phyloP scores from a whole-genome alignment of 2,113 vertebrate species.

The Mormoops blainvillei region DNA sequence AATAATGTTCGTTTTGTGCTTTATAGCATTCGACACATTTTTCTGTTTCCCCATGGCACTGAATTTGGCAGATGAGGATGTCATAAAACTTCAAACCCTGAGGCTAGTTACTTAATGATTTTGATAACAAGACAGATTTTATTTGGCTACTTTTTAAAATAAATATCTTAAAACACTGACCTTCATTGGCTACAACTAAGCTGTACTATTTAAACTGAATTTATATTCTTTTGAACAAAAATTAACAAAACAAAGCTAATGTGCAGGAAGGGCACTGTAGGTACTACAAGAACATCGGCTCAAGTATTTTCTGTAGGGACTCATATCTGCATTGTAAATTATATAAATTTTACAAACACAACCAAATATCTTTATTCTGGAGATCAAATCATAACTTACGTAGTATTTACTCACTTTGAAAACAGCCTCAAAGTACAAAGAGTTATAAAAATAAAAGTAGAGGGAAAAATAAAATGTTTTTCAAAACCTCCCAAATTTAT shows the following conservation, averaged over 20 bases:
- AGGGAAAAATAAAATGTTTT: neutral
- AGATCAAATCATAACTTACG: neutral
- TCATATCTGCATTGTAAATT: neutral
- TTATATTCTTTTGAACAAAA: neutral
- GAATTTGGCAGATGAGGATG: conserved; percentile 28
- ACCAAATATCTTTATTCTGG: neutral
- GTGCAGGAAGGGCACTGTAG: neutral
- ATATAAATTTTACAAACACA: neutral
- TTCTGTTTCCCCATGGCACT: neutral
- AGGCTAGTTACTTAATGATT: neutral
- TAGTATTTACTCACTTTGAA: neutral
- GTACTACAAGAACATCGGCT: neutral
- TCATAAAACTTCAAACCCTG: neutral
- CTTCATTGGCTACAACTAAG: neutral
- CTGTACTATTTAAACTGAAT: neutral
- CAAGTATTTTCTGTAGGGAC: neutral
- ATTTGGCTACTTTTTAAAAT: neutral
- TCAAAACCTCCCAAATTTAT: neutral
- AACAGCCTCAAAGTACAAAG: neutral
- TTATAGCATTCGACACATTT: neutral
- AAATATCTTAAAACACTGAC: conserved; percentile 3
- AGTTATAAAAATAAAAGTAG: neutral
- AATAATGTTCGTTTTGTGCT: neutral
- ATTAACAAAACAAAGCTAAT: neutral
- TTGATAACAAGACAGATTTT: neutral